Evolutionary conservation across 2,113 vertebrate genomes (phyloP).

Genomic region (Platichthys flesus): DNA sequence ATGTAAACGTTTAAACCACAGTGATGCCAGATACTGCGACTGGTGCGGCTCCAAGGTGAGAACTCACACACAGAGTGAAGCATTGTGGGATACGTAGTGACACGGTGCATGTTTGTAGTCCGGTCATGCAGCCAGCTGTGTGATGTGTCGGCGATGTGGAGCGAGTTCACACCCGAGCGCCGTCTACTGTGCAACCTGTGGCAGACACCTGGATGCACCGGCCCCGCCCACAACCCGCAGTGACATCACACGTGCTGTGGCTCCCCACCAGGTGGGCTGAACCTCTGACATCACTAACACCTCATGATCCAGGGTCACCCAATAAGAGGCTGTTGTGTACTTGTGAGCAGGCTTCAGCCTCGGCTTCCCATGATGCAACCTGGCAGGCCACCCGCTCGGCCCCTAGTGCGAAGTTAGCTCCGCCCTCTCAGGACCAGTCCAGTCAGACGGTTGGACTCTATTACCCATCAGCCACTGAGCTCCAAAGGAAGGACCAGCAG

Average conservation of each 20-base stretch:
- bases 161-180: conserved; percentile 82
- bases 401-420: conserved; percentile 24
- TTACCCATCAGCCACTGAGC: conserved; percentile 87
- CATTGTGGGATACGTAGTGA: conserved; percentile 37
- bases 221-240: conserved; percentile 24
- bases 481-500: conserved; percentile 84
- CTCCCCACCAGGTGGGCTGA: conserved; percentile 9
- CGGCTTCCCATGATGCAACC: no score
- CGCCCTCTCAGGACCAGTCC: conserved; percentile 74
- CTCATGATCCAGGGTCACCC: background rate
- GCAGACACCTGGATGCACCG: conserved; percentile 80
- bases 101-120: conserved; percentile 69
- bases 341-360: conserved; percentile 2
- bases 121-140: conserved; percentile 65
- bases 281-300: background rate
- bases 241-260: conserved; percentile 1
- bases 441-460: conserved; percentile 92
- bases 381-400: conserved; percentile 44
- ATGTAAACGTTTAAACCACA: conserved; percentile 79
- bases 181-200: conserved; percentile 86
- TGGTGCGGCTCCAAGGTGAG: conserved; percentile 87
- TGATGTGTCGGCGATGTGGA: conserved; percentile 86
- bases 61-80: conserved; percentile 5
- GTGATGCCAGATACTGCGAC: conserved; percentile 85
- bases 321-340: background rate